Evolutionary conservation across 2,797 vertebrate genomes (phyloP).

Genomic region (Sphaeramia orbicularis): DNA sequence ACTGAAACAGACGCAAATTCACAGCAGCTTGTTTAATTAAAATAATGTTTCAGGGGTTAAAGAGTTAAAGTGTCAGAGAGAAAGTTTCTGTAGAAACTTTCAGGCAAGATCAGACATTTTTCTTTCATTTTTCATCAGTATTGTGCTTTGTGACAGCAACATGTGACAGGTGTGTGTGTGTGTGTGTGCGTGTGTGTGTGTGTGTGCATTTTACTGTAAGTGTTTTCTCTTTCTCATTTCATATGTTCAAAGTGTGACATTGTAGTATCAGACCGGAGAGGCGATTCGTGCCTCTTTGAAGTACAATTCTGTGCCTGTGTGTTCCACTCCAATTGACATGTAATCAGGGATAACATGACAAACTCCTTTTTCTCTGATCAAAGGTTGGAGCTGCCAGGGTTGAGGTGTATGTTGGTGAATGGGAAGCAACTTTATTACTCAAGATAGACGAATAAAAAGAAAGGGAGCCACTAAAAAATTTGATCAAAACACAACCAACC

Average conservation of each 20-base stretch:
- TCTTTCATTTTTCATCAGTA: slow-evolving; percentile 5
- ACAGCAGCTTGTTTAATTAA: too few species aligned
- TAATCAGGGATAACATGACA: slow-evolving; percentile 47
- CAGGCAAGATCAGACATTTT: not conserved
- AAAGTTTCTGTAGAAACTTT: not conserved
- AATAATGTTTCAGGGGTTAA: too few species aligned
- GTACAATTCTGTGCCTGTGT: slow-evolving; percentile 12
- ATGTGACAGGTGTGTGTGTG: slow-evolving; percentile 25
- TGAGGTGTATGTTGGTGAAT: slow-evolving; percentile 15
- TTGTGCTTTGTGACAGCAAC: not conserved
- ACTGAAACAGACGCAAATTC: too few species aligned
- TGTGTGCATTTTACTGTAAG: not conserved
- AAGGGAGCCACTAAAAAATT: too few species aligned
- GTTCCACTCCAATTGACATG: slow-evolving; percentile 37
- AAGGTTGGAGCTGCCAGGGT: slow-evolving; percentile 39
- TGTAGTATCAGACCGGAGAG: slow-evolving; percentile 7
- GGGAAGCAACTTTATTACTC: not conserved
- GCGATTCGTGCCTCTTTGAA: slow-evolving; percentile 33
- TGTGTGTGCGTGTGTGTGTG: slow-evolving; percentile 9
- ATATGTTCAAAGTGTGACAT: slow-evolving; percentile 27
- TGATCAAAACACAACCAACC: not conserved
- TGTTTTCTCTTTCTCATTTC: slow-evolving; percentile 10
- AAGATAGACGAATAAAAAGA: not conserved
- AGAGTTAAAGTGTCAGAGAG: too few species aligned
- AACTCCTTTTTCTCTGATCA: slow-evolving; percentile 47